Evolutionary conservation across 1,140 invertebrate genomes (phyloP).

Genomic region (Eueides isabella): DNA sequence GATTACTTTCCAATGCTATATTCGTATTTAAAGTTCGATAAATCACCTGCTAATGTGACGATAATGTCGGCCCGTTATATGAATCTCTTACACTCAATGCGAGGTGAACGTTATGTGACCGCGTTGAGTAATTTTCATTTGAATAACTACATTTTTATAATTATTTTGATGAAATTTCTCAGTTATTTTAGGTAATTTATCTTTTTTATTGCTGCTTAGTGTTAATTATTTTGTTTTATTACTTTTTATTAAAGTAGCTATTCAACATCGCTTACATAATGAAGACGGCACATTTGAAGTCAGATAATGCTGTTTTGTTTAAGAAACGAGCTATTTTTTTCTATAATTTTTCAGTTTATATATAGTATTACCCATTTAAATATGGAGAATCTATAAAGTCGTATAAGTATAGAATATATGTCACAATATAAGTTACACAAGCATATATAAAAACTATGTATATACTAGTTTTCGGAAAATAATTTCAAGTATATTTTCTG

Average conservation of each 20-base stretch:
- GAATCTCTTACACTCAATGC: not conserved
- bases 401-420: too few relatives aligned
- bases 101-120: not conserved
- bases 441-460: too few relatives aligned
- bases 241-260: not conserved
- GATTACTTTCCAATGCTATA: slow-evolving; percentile 41
- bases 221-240: slow-evolving; percentile 4
- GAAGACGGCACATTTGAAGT: too few relatives aligned
- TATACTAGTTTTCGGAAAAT: too few relatives aligned
- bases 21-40: slow-evolving; percentile 36
- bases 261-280: not conserved
- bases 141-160: not conserved
- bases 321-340: not conserved
- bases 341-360: too few relatives aligned
- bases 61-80: slow-evolving; percentile 13
- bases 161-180: slow-evolving; percentile 3
- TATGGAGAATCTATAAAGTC: too few relatives aligned
- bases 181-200: slow-evolving; percentile 5
- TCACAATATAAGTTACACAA: too few relatives aligned
- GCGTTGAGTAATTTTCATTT: slow-evolving; percentile 10
- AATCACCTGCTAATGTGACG: slow-evolving; percentile 36
- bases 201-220: slow-evolving; percentile 10
- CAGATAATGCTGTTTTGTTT: not conserved
- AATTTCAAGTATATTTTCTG: too few relatives aligned
- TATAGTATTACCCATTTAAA: too few relatives aligned